A percentile compares a stretch with the other conserved stretches of the same genome.
phyloP scores from a whole-genome alignment of 1,140 invertebrate species.

The Drosophila sp. region DNA sequence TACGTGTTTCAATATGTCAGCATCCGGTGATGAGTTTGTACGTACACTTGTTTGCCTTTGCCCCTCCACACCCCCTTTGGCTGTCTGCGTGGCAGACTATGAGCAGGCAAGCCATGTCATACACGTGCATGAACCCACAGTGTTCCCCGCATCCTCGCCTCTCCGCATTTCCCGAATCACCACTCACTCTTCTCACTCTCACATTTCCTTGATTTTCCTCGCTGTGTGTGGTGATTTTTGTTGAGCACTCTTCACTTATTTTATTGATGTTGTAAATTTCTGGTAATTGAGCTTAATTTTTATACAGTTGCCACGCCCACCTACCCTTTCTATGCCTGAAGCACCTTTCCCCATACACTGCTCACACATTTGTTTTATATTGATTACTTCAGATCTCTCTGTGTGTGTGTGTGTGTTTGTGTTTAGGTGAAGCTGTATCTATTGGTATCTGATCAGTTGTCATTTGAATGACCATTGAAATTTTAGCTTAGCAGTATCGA shows the following conservation, averaged over 20 bases:
- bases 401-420: neutral
- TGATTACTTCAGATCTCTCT: constrained; percentile 54
- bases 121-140: constrained; percentile 33
- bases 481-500: constrained; percentile 21
- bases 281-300: constrained; percentile 83
- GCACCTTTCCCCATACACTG: neutral
- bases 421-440: neutral
- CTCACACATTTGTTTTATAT: constrained; percentile 71
- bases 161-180: neutral
- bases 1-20: constrained; percentile 84
- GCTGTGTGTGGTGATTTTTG: constrained; percentile 70
- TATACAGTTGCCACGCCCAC: constrained; percentile 64
- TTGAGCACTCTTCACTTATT: constrained; percentile 81
- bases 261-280: constrained; percentile 83
- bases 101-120: constrained; percentile 14
- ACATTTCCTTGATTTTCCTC: constrained; percentile 16
- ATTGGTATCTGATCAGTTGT: constrained; percentile 15
- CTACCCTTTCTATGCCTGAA: too few relatives aligned
- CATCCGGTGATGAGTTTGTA: constrained; percentile 83
- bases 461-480: constrained; percentile 21
- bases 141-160: neutral
- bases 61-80: neutral
- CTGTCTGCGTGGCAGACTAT: neutral
- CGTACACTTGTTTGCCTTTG: constrained; percentile 50
- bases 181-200: constrained; percentile 3